Evolutionary conservation across 2,888 invertebrate species (phyloP), one percentile per base, ranked within the genome.

Genomic region (Crematogaster levior): DNA sequence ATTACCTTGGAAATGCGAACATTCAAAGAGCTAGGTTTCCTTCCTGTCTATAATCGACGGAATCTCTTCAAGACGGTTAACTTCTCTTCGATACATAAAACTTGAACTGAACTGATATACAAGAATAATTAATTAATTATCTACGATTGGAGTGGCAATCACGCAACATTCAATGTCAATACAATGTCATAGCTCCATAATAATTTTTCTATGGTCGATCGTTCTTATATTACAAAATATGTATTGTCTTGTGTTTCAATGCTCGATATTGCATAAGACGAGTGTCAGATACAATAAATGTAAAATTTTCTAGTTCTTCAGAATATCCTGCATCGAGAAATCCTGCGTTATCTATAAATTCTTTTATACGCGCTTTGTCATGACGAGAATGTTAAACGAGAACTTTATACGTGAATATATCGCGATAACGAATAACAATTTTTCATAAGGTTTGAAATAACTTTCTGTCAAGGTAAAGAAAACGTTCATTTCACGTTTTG

Each of bases 271-370:
- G n/a, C 12, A 24, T 37, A n/a, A n/a, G 24, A 43, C 37, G 1
- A 48, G 27, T 66, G 51, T 75, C 75, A 37, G 21, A 48, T 30
- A 30, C 27, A 72, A 30, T 48, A n/a, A n/a, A n/a, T 70, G 68
- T 81, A 79, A 85, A 60, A 43, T 83, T 83, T 68, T 58, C 75
- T 53, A 56, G 63, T 48, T 34, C 63, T 24, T 68, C 37, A 18
- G 15, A 40, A 61, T 77, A 72, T 65, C 46, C 79, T 34, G n/a
- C 0, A 48, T 63, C 65, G 65, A 70, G 56, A 73, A 70, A 77
- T 74, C 53, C 51, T 56, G 18, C 61, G 40, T 81, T 83, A 77
- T 72, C 65, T 58, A 15, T 27, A 12, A 15, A 21, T 12, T 15
- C 27, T 65, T 51, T 75, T 65, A 27, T 65, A 65, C n/a, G 18